Conservation (phyloP, 1,140 invertebrate species). For the Nylanderia fulva region DNA sequence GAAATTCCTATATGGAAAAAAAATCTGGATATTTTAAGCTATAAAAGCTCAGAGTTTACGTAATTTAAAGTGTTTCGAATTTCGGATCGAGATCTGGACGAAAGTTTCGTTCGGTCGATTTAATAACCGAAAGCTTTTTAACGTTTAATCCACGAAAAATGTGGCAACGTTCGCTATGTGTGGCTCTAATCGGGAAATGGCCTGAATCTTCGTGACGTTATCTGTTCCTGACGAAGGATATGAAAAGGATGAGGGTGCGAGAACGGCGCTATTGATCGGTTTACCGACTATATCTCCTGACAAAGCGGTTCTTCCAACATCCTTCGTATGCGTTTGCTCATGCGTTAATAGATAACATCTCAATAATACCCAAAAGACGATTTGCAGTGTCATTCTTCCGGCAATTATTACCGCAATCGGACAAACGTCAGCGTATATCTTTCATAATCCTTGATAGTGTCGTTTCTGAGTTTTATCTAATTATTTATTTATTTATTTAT, state of each 20-base stretch:
- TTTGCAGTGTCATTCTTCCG: constrained; percentile 33
- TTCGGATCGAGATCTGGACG: no score
- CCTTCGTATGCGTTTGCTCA: constrained; percentile 62
- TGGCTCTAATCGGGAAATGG: constrained; percentile 12
- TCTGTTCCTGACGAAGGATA: constrained; percentile 25
- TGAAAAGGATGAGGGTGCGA: constrained; percentile 33
- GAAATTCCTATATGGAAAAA: no score
- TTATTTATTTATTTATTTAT: no score
- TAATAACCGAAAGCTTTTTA: no score
- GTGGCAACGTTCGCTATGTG: no score
- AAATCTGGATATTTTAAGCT: no score
- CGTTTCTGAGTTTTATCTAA: no score
- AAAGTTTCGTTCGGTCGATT: no score
- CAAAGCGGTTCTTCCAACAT: constrained; percentile 19
- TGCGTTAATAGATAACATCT: constrained; percentile 75
- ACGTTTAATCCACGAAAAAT: no score
- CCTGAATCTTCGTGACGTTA: constrained; percentile 23
- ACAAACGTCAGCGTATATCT: neutral
- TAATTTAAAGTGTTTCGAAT: no score
- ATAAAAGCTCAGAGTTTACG: no score
- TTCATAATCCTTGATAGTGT: neutral
- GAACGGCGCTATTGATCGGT: constrained; percentile 28
- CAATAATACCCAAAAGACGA: constrained; percentile 10
- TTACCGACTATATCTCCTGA: constrained; percentile 23
- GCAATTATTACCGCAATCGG: constrained; percentile 5